These are phyloP conservation scores for Pseudochromis fuscus DNA, from an alignment of 2,797 vertebrate species.

Conservation along the genomic window DNA sequence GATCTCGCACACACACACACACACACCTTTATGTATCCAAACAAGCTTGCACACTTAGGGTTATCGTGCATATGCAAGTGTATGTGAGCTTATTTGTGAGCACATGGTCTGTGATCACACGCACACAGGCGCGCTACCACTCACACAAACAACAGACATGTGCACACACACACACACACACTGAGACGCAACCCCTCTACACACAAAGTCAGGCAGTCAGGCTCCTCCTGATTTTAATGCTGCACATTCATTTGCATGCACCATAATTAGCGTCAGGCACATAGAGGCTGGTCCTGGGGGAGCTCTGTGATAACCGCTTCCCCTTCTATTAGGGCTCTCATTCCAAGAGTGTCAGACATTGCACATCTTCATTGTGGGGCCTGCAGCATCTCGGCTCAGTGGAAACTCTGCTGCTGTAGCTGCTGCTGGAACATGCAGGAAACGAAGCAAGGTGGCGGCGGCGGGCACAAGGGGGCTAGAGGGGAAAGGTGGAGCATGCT, in stretches of 20 bases:
- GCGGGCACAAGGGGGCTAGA: constrained; percentile 17
- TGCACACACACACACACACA: constrained; percentile 23
- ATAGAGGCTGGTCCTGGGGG: constrained; percentile 91
- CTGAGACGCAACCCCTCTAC: constrained; percentile 59
- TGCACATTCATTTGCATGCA: constrained; percentile 91
- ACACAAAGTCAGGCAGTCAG: constrained; percentile 67
- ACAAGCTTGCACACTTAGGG: constrained; percentile 27
- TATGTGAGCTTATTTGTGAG: constrained; percentile 10
- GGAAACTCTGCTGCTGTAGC: constrained; percentile 88
- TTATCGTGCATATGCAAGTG: constrained; percentile 20
- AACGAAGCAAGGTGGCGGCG: constrained; percentile 31
- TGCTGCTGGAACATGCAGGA: constrained; percentile 69
- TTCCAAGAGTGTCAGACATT: constrained; percentile 94
- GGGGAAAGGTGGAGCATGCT: constrained; percentile 52
- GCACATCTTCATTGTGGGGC: constrained; percentile 98
- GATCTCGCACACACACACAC: constrained; percentile 2
- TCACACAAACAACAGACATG: constrained; percentile 24
- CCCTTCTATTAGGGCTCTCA: constrained; percentile 93
- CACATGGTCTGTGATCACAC: constrained; percentile 7
- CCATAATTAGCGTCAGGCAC: constrained; percentile 95
- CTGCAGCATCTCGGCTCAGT: constrained; percentile 87
- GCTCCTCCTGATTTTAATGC: constrained; percentile 81
- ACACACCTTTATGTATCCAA: constrained; percentile 44
- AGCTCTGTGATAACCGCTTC: constrained; percentile 94
- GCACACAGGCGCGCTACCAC: constrained; percentile 7